Evolutionary conservation across 2,113 vertebrate genomes (phyloP).

Genomic region (Toxotes chatareus): DNA sequence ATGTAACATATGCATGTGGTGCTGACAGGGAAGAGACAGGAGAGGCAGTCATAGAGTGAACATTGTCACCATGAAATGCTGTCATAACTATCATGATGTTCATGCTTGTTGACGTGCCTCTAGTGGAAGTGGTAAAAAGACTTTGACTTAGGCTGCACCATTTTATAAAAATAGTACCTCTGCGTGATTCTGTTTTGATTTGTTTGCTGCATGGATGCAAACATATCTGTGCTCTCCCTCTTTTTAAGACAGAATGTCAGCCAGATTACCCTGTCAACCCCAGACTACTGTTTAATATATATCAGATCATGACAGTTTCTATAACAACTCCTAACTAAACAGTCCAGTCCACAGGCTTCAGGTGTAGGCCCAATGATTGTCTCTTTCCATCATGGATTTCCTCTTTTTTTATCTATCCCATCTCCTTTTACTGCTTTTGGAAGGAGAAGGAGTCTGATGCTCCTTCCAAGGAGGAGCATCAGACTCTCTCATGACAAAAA

Average conservation of each 20-base stretch:
- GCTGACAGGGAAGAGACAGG: conserved; percentile 16
- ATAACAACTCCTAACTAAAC: conserved; percentile 23
- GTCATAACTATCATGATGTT: conserved; percentile 22
- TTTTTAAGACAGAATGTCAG: conserved; percentile 15
- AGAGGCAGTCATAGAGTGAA: conserved; percentile 12
- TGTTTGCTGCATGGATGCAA: background rate
- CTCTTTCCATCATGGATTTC: conserved; percentile 34
- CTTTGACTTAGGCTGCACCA: background rate
- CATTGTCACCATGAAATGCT: conserved; percentile 11
- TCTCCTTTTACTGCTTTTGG: conserved; percentile 16
- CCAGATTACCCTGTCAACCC: conserved; percentile 30
- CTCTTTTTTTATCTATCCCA: conserved; percentile 23
- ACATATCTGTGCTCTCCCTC: background rate
- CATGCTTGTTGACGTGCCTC: conserved; percentile 20
- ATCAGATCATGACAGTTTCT: conserved; percentile 45
- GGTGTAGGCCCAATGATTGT: conserved; percentile 23
- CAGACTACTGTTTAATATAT: conserved; percentile 30
- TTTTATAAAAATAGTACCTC: background rate
- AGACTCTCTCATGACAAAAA: background rate
- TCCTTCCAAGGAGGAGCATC: too few relatives aligned
- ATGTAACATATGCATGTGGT: background rate
- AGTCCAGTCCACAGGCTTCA: conserved; percentile 20
- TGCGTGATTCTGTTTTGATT: conserved; percentile 3
- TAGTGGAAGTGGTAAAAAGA: background rate
- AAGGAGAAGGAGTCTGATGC: background rate